Percentiles rank a stretch among this genome's conserved stretches.
Evolutionary conservation across 37 sponge, comb jelly and placozoan genomes (phyloP).

Genomic region (Beroe ovata): DNA sequence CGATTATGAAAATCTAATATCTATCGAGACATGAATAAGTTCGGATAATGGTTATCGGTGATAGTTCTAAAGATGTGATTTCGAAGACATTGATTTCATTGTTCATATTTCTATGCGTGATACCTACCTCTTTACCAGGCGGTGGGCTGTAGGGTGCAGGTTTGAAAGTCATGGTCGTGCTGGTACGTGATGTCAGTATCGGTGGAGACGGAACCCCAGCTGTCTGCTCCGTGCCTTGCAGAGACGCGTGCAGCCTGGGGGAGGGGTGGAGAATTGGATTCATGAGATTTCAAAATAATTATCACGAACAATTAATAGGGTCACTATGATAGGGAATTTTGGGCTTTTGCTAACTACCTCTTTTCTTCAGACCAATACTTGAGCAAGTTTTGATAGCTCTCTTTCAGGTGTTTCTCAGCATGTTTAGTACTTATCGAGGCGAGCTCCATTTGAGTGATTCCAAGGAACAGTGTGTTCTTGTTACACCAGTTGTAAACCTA

Average conservation of each 20-base stretch:
- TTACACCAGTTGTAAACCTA: slow-evolving; percentile 34
- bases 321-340: too few species aligned
- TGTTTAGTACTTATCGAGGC: not conserved
- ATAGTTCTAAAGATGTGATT: too few species aligned
- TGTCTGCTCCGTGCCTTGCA: slow-evolving; percentile 16
- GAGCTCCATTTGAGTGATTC: slow-evolving; percentile 32
- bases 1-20: too few species aligned
- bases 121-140: slow-evolving; percentile 65
- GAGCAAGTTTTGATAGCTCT: slow-evolving; percentile 7
- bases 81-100: not conserved
- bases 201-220: slow-evolving; percentile 65
- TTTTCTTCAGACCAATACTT: slow-evolving; percentile 56
- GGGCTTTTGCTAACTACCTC: not conserved
- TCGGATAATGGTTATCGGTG: not conserved
- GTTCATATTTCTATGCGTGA: not conserved
- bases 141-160: slow-evolving; percentile 72
- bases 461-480: slow-evolving; percentile 53
- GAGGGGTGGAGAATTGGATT: too few species aligned
- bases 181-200: slow-evolving; percentile 68
- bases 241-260: not conserved
- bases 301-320: too few species aligned
- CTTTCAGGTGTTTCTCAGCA: slow-evolving; percentile 31
- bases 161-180: slow-evolving; percentile 74
- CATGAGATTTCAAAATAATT: too few species aligned
- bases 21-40: too few species aligned